A percentile compares a stretch with the other conserved stretches of the same genome.
Evolutionary conservation across 2,797 vertebrate species (phyloP).

Genomic region (Poliocrania exsul): DNA sequence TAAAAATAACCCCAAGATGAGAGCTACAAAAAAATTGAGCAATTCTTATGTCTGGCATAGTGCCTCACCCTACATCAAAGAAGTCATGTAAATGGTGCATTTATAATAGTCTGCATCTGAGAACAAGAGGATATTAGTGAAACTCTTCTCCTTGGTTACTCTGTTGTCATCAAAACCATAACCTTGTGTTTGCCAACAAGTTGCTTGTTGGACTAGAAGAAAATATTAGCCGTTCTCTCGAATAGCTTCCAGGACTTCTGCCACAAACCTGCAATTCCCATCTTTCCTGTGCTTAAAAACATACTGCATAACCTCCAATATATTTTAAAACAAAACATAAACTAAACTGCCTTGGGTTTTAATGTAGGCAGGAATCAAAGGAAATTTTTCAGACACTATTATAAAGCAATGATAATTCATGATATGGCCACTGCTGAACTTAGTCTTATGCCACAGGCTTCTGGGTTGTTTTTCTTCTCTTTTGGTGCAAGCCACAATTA

Average conservation of each 20-base stretch:
- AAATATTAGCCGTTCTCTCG: neutral
- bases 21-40: neutral
- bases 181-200: neutral
- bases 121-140: neutral
- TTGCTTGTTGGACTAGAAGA: neutral
- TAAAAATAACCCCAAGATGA: neutral
- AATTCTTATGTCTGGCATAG: neutral
- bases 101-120: neutral
- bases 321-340: neutral
- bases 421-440: fast-evolving
- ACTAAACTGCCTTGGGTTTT: neutral
- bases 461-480: neutral
- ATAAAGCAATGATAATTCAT: neutral
- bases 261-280: neutral
- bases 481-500: neutral
- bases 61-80: neutral
- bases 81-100: neutral
- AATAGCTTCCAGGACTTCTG: neutral
- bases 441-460: neutral
- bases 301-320: neutral
- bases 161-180: neutral
- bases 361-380: neutral
- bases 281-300: neutral
- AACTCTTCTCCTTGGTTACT: neutral
- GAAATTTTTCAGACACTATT: neutral